Percentiles rank a stretch among this genome's conserved stretches.
phyloP scores from a whole-genome alignment of 2,797 vertebrate species.

The Pempheris klunzingeri region DNA sequence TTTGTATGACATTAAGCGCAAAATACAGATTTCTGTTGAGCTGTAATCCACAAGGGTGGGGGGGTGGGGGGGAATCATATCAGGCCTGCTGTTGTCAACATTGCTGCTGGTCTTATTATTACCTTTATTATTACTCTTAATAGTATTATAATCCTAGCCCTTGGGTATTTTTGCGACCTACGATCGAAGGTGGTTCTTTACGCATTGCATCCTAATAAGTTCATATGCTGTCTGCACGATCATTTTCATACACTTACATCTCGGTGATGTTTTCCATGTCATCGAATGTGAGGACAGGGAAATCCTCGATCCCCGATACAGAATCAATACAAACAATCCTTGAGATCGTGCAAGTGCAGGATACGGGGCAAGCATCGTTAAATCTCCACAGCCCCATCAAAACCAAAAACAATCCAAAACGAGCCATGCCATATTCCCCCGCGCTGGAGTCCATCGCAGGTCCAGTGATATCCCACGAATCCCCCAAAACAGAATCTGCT shows the following conservation, averaged over 20 bases:
- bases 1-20: slow-evolving; percentile 39
- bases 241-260: slow-evolving; percentile 89
- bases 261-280: slow-evolving; percentile 97
- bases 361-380: slow-evolving; percentile 89
- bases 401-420: slow-evolving; percentile 90
- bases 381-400: slow-evolving; percentile 88
- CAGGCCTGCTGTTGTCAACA: slow-evolving; percentile 40
- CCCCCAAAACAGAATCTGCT: slow-evolving; percentile 64
- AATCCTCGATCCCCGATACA: slow-evolving; percentile 90
- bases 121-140: slow-evolving; percentile 33
- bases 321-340: slow-evolving; percentile 91
- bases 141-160: slow-evolving; percentile 30
- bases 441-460: slow-evolving; percentile 89
- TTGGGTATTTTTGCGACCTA: slow-evolving; percentile 50
- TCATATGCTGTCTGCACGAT: slow-evolving; percentile 51
- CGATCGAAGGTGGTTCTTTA: slow-evolving; percentile 49
- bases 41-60: slow-evolving; percentile 26
- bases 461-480: slow-evolving; percentile 74
- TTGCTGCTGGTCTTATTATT: slow-evolving; percentile 21
- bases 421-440: slow-evolving; percentile 85
- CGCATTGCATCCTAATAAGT: slow-evolving; percentile 73
- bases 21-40: slow-evolving; percentile 19
- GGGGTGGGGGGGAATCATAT: not conserved
- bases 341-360: slow-evolving; percentile 91
- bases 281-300: slow-evolving; percentile 89